Conservation (phyloP, 2,113 vertebrate genomes). For the Nicator chloris region DNA sequence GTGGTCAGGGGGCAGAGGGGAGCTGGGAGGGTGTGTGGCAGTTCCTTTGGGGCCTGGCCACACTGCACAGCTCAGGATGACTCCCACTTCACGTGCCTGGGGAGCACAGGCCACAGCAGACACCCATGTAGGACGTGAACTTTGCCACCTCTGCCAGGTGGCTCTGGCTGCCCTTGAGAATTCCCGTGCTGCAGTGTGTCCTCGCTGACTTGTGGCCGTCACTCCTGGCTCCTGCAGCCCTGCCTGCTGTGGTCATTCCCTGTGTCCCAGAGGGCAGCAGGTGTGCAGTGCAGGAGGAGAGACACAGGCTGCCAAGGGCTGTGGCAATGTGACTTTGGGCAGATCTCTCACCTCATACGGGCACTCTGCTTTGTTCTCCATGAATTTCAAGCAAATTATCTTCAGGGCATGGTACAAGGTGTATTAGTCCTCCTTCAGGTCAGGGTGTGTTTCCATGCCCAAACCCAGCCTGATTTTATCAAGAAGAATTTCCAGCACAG, state of each 20-base stretch:
- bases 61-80: neutral
- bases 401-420: neutral
- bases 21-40: neutral
- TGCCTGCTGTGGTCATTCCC: neutral
- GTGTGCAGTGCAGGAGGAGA: neutral
- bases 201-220: accelerated
- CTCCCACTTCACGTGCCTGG: accelerated
- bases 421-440: neutral
- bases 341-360: neutral
- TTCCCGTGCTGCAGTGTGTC: neutral
- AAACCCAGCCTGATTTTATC: neutral
- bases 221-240: neutral
- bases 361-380: neutral
- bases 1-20: neutral
- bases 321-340: neutral
- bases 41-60: neutral
- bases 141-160: neutral
- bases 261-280: neutral
- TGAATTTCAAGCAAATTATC: neutral
- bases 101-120: neutral
- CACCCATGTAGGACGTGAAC: neutral
- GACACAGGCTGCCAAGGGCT: neutral
- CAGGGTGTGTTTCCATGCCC: neutral
- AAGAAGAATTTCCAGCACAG: neutral
- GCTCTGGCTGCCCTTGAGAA: neutral